Evolutionary conservation across 2,797 vertebrate genomes (phyloP).

Genomic region (Synaphobranchus kaupii): DNA sequence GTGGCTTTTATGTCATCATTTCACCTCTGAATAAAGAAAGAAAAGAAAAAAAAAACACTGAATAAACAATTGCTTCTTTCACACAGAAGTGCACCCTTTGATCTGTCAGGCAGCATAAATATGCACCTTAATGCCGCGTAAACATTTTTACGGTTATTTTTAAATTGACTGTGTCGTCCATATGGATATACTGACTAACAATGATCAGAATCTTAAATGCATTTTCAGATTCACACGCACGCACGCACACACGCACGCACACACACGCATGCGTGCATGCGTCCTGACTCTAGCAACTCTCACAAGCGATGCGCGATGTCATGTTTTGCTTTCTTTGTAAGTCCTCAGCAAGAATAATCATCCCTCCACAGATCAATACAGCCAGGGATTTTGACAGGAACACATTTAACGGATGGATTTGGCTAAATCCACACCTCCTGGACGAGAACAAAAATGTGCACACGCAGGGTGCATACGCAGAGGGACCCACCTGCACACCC

Average conservation of each 20-base stretch:
- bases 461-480: not conserved
- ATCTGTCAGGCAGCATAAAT: slow-evolving; percentile 19
- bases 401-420: not conserved
- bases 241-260: not conserved
- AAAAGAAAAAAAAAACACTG: slow-evolving; percentile 6
- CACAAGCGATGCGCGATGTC: not conserved
- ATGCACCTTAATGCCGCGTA: slow-evolving; percentile 15
- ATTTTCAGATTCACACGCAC: not conserved
- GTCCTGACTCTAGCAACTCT: not conserved
- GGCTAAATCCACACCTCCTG: not conserved
- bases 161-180: slow-evolving; percentile 19
- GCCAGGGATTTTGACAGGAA: not conserved
- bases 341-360: slow-evolving; percentile 3
- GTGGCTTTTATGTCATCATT: slow-evolving; percentile 33
- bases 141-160: not conserved
- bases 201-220: slow-evolving; percentile 16
- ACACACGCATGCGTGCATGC: not conserved
- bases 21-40: slow-evolving; percentile 27
- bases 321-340: not conserved
- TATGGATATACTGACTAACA: slow-evolving; percentile 12
- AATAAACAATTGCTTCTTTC: slow-evolving; percentile 33
- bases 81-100: slow-evolving; percentile 29
- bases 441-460: not conserved
- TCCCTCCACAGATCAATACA: not conserved
- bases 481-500: not conserved